Evolutionary conservation across 2,888 invertebrate genomes (phyloP).

Genomic region (Pherbina coryleti): DNA sequence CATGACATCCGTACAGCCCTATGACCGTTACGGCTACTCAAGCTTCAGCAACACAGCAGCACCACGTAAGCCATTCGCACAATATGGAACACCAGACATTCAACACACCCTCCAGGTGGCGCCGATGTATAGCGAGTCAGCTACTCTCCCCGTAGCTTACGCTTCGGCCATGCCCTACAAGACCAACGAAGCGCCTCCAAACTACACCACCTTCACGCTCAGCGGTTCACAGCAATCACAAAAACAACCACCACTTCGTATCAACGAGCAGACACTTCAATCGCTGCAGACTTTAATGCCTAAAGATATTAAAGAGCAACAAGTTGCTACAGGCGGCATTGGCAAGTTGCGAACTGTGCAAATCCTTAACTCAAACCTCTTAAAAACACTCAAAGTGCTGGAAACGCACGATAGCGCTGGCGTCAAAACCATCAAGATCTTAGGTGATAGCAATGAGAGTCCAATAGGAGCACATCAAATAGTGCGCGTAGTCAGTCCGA

Average conservation of each 20-base stretch:
- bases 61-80: constrained; percentile 39
- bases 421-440: constrained; percentile 63
- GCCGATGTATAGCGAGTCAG: constrained; percentile 56
- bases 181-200: constrained; percentile 46
- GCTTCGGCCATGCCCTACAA: constrained; percentile 55
- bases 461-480: constrained; percentile 61
- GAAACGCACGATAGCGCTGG: constrained; percentile 60
- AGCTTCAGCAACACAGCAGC: constrained; percentile 33
- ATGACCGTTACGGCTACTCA: constrained; percentile 57
- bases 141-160: constrained; percentile 54
- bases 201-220: background rate
- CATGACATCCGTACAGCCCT: constrained; percentile 59
- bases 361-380: constrained; percentile 56
- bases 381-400: constrained; percentile 60
- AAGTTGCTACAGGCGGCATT: constrained; percentile 41
- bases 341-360: constrained; percentile 63
- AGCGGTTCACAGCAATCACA: background rate
- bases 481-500: constrained; percentile 58
- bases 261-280: constrained; percentile 53
- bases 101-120: constrained; percentile 49
- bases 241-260: constrained; percentile 31
- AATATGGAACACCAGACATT: constrained; percentile 44
- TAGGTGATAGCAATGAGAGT: constrained; percentile 58
- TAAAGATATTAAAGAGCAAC: constrained; percentile 52
- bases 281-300: constrained; percentile 59